phyloP scores from a whole-genome alignment of 2,113 vertebrate species.

The Pitta sordida region DNA sequence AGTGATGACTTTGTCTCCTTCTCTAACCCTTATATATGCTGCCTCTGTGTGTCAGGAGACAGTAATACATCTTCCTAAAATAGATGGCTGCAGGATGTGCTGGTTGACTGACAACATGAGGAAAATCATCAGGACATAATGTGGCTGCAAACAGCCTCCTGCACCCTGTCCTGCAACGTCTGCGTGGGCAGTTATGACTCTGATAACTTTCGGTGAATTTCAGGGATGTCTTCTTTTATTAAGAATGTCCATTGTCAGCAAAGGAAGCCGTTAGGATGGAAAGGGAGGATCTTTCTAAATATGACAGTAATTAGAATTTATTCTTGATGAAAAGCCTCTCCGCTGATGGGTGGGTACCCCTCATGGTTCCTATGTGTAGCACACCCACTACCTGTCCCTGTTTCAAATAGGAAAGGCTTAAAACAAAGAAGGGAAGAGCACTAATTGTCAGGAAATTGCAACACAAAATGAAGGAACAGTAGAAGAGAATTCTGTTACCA shows the following conservation, averaged over 20 bases:
- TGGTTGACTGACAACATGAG: neutral
- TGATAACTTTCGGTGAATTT: neutral
- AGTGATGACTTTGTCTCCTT: slow-evolving; percentile 7
- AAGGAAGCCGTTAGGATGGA: slow-evolving; percentile 9
- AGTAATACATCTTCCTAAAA: slow-evolving; percentile 45
- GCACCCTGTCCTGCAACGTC: neutral
- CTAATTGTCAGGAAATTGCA: slow-evolving; percentile 54
- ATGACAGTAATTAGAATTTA: neutral
- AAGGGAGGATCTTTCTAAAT: slow-evolving; percentile 24
- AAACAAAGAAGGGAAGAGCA: slow-evolving; percentile 54
- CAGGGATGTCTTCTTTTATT: neutral
- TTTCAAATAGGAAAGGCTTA: slow-evolving; percentile 45
- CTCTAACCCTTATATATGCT: slow-evolving; percentile 47
- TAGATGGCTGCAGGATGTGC: neutral
- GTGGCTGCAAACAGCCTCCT: neutral
- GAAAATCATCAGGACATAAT: neutral
- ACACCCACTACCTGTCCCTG: slow-evolving; percentile 6
- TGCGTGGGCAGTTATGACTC: neutral
- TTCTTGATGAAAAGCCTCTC: slow-evolving; percentile 19
- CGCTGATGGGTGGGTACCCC: neutral
- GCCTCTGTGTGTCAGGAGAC: slow-evolving; percentile 46
- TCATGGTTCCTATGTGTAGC: neutral
- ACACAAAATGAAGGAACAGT: neutral
- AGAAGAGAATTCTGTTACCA: neutral
- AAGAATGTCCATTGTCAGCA: neutral